A percentile compares a stretch with the other conserved stretches of the same genome.
Evolutionary conservation across 2,113 vertebrate species (phyloP).

Genomic region (Psephotus haematonotus): DNA sequence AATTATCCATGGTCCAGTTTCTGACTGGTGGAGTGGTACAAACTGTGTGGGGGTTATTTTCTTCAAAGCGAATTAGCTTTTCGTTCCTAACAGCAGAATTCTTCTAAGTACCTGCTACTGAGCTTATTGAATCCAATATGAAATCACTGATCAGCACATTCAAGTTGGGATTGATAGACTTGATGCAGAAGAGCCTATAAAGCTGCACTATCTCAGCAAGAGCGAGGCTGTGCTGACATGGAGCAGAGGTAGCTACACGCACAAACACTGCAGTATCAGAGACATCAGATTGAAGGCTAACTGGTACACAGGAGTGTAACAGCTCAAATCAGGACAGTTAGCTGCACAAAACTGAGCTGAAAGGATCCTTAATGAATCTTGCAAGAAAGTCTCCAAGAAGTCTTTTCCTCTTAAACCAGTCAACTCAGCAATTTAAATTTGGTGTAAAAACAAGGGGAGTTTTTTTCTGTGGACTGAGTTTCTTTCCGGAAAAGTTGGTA

Average conservation of each 20-base stretch:
- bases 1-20: conserved; percentile 64
- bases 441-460: not conserved
- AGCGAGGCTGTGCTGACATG: not conserved
- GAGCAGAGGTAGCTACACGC: not conserved
- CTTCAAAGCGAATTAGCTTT: conserved; percentile 60
- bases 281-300: not conserved
- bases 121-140: not conserved
- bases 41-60: conserved; percentile 36
- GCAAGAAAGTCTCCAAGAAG: not conserved
- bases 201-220: not conserved
- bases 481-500: not conserved
- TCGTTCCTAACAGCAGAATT: conserved; percentile 3
- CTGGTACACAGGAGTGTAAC: not conserved
- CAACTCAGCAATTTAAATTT: not conserved
- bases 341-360: not conserved
- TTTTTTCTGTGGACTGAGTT: not conserved
- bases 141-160: not conserved
- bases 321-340: rapidly evolving
- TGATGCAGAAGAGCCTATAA: not conserved
- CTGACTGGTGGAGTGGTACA: conserved; percentile 42
- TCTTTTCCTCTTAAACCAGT: not conserved
- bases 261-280: not conserved
- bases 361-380: not conserved
- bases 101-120: not conserved
- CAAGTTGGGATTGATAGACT: not conserved